These are phyloP conservation scores for Canis aureus DNA, from an alignment of 2,113 vertebrate species.

Conservation along the genomic window DNA sequence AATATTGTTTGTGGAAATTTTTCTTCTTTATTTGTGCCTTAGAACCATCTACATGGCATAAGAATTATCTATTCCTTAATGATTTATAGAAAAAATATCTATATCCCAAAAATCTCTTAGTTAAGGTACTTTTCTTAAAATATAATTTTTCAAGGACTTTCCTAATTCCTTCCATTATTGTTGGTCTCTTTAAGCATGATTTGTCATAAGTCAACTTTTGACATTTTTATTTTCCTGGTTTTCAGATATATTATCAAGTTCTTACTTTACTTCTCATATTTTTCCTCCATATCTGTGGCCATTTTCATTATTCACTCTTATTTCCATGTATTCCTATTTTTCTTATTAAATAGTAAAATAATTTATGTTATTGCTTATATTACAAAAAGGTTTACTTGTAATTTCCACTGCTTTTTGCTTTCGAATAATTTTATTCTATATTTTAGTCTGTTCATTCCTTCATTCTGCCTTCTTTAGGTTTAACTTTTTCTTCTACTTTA, in stretches of 20 bases:
- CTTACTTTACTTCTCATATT: neutral
- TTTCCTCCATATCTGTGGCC: neutral
- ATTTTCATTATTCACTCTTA: neutral
- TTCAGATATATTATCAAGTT: conserved; percentile 10
- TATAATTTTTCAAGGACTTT: neutral
- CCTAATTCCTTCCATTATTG: neutral
- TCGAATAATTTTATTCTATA: neutral
- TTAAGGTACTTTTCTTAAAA: neutral
- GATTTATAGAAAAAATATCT: neutral
- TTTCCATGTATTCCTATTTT: neutral
- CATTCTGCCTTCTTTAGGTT: neutral
- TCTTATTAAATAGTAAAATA: neutral
- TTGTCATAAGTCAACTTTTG: neutral
- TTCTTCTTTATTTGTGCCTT: neutral
- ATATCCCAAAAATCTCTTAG: neutral
- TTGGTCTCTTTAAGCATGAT: neutral
- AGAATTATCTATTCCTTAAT: neutral
- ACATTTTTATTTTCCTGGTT: neutral
- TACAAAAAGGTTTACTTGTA: neutral
- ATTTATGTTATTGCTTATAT: neutral
- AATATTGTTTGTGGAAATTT: neutral
- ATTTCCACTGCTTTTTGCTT: neutral
- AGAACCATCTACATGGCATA: neutral
- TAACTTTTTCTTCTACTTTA: neutral
- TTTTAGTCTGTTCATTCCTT: neutral